Evolutionary conservation across 2,113 vertebrate genomes (phyloP).

Genomic region (Urocynchramus pylzowi): DNA sequence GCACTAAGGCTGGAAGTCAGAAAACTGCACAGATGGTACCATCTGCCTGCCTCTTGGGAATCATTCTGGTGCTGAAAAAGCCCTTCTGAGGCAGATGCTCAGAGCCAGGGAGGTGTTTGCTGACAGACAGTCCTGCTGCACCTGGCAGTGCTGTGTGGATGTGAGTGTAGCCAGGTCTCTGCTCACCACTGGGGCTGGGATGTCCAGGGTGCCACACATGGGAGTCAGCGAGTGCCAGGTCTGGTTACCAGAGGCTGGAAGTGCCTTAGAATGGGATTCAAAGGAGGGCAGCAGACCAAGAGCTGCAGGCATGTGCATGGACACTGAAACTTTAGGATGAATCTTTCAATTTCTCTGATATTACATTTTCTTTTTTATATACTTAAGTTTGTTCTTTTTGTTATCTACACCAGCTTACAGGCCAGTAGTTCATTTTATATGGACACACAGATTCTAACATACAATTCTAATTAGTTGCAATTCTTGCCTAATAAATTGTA

Average conservation of each 20-base stretch:
- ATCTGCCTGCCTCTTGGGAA: not conserved
- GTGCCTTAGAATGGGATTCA: not conserved
- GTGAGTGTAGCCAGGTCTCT: not conserved
- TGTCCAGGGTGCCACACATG: rapidly evolving
- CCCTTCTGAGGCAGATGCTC: not conserved
- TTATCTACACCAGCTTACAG: not conserved
- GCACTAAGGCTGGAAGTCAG: not conserved
- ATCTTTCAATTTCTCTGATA: not conserved
- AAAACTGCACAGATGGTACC: not conserved
- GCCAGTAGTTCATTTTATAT: not conserved
- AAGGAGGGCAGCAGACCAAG: not conserved
- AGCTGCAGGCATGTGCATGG: not conserved
- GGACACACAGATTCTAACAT: not conserved
- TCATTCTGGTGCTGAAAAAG: not conserved
- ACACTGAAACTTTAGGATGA: not conserved
- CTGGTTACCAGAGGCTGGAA: not conserved
- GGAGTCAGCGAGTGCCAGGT: not conserved
- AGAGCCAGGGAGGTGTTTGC: not conserved
- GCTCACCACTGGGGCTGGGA: not conserved
- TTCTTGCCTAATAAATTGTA: not conserved
- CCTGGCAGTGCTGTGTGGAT: not conserved
- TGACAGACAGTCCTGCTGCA: not conserved
- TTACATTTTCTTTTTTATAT: not conserved
- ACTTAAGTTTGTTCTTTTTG: not conserved
- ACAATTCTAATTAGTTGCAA: not conserved